phyloP scores from a whole-genome alignment of 2,888 invertebrate species.

The Pocota personata region DNA sequence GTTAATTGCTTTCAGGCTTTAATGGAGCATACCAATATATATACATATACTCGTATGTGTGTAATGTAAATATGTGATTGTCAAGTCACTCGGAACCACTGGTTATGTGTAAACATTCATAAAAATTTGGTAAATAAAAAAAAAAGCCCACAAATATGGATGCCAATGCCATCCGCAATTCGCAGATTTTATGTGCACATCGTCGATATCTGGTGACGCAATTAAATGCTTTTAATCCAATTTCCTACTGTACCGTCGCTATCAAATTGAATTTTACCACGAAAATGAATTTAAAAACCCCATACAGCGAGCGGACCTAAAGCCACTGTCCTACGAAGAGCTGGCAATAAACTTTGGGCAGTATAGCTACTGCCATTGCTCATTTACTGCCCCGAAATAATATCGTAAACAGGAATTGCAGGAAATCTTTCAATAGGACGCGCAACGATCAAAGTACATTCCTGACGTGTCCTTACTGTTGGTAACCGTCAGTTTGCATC shows the following conservation, averaged over 20 bases:
- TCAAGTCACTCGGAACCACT: not conserved
- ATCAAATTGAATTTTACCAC: constrained; percentile 47
- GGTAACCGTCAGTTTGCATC: constrained; percentile 7
- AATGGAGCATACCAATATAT: not conserved
- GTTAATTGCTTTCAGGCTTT: not conserved
- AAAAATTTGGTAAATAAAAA: not conserved
- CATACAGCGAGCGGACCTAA: not conserved
- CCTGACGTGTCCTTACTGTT: constrained; percentile 22
- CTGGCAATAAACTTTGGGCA: constrained; percentile 3
- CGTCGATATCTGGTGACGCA: constrained; percentile 21
- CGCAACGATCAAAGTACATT: constrained; percentile 9
- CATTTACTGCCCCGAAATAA: constrained; percentile 22
- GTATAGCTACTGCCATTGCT: not conserved
- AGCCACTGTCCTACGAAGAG: not conserved
- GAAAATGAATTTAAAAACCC: constrained; percentile 26
- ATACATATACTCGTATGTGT: too few species aligned
- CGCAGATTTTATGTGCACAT: constrained; percentile 19
- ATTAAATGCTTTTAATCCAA: constrained; percentile 37
- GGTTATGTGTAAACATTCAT: not conserved
- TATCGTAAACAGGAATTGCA: constrained; percentile 51
- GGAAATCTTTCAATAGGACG: constrained; percentile 44
- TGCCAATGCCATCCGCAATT: not conserved
- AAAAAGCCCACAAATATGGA: not conserved
- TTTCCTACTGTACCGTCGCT: constrained; percentile 24
- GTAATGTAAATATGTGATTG: not conserved